Conservation (phyloP, 2,888 invertebrate genomes). For the Yponomeuta sedellus region DNA sequence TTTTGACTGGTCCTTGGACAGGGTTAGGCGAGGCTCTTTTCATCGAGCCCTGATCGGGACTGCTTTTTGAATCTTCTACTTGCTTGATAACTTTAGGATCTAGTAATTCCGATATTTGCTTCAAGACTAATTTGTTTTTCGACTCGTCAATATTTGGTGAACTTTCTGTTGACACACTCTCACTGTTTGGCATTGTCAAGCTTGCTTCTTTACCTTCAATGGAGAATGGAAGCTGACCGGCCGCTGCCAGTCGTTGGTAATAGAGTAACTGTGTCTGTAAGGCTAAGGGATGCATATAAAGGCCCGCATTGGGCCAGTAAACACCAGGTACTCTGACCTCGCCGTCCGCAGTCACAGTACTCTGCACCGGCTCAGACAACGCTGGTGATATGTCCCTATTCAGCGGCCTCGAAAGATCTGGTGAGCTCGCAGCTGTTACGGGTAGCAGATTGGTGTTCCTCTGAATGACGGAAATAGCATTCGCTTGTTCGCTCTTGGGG, state of each 20-base stretch:
- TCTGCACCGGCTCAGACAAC: conserved; percentile 57
- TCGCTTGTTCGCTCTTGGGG: conserved; percentile 55
- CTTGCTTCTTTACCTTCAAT: conserved; percentile 49
- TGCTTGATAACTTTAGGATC: conserved; percentile 64
- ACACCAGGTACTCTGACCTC: conserved; percentile 74
- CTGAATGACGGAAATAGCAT: conserved; percentile 67
- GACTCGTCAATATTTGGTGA: conserved; percentile 61
- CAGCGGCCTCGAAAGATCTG: conserved; percentile 58
- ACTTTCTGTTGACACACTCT: conserved; percentile 37
- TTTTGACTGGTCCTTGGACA: conserved; percentile 72
- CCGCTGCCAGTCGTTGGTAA: conserved; percentile 83
- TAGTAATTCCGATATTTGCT: conserved; percentile 64
- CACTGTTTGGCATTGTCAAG: conserved; percentile 50
- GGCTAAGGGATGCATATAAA: conserved; percentile 85
- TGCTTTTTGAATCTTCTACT: conserved; percentile 48
- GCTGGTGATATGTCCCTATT: conserved; percentile 48
- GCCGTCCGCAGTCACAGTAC: conserved; percentile 47
- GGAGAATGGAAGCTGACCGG: conserved; percentile 57
- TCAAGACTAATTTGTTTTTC: conserved; percentile 60
- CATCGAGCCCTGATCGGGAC: conserved; percentile 56
- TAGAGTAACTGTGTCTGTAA: conserved; percentile 83
- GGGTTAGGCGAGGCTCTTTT: conserved; percentile 62
- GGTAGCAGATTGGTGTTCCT: conserved; percentile 52
- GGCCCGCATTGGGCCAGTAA: conserved; percentile 83
- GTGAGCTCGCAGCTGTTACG: conserved; percentile 58